Conservation (phyloP, 1,140 invertebrate genomes). For the Rhagoletis pomonella region DNA sequence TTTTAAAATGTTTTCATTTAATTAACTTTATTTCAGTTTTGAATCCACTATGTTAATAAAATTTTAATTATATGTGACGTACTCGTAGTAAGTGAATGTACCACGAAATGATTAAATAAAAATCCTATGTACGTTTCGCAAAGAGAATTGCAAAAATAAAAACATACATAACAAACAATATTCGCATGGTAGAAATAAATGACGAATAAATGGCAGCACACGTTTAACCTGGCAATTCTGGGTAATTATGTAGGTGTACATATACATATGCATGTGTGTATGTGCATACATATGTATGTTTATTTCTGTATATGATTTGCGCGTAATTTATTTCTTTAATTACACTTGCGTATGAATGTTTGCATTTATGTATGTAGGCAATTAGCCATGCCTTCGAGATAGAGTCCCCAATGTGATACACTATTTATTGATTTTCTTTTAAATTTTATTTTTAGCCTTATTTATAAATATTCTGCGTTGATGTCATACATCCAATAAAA, state of each 20-base stretch:
- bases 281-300: no score
- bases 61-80: neutral
- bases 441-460: neutral
- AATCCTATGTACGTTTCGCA: neutral
- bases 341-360: neutral
- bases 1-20: neutral
- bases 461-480: slow-evolving; percentile 22
- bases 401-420: slow-evolving; percentile 15
- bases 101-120: no score
- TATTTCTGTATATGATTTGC: no score
- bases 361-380: neutral
- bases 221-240: neutral
- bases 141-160: neutral
- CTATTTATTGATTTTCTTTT: slow-evolving; percentile 12
- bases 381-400: neutral
- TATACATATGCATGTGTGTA: no score
- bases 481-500: neutral
- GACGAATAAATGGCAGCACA: neutral
- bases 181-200: neutral
- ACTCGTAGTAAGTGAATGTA: neutral
- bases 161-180: neutral
- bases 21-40: neutral
- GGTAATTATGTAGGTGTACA: no score
- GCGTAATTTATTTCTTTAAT: neutral
- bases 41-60: neutral